These are phyloP conservation scores for Temnothorax curvispinosus DNA, from an alignment of 1,140 invertebrate species.

Conservation along the genomic window DNA sequence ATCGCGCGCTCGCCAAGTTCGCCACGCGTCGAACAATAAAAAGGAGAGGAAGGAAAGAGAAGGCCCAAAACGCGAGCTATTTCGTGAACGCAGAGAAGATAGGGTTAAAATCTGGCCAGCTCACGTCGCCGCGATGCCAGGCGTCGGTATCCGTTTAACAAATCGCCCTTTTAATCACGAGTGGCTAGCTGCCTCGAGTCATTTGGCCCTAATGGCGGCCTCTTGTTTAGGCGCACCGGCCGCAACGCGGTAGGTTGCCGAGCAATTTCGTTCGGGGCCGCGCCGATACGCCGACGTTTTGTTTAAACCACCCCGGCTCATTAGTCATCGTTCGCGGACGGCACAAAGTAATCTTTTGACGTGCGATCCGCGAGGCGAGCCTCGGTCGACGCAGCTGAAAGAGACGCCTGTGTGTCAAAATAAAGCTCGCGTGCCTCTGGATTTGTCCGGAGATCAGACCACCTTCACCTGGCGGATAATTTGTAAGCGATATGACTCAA, in stretches of 20 bases:
- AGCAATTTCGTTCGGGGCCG: slow-evolving; percentile 68
- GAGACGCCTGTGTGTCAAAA: slow-evolving; percentile 32
- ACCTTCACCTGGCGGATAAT: slow-evolving; percentile 20
- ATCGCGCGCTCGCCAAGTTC: slow-evolving; percentile 70
- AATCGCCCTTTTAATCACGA: slow-evolving; percentile 81
- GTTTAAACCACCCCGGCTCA: slow-evolving; percentile 72
- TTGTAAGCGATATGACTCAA: slow-evolving; percentile 38
- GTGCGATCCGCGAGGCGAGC: slow-evolving; percentile 21
- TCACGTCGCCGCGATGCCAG: slow-evolving; percentile 5
- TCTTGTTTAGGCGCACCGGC: slow-evolving; percentile 75
- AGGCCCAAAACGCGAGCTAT: slow-evolving; percentile 1
- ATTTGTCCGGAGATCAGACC: slow-evolving; percentile 9
- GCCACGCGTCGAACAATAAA: slow-evolving; percentile 12
- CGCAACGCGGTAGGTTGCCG: slow-evolving; percentile 75
- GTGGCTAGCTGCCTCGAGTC: slow-evolving; percentile 75
- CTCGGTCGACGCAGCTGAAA: slow-evolving; percentile 24
- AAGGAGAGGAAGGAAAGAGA: neutral
- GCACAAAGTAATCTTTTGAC: slow-evolving; percentile 39
- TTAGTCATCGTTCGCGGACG: slow-evolving; percentile 70
- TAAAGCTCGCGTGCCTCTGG: slow-evolving; percentile 37
- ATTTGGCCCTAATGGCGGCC: slow-evolving; percentile 78
- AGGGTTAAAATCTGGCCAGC: neutral
- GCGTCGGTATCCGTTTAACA: slow-evolving; percentile 73
- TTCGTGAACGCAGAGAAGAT: neutral
- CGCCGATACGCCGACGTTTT: slow-evolving; percentile 69